Conservation (phyloP, 2,113 vertebrate species). For the Leptodactylus fuscus region DNA sequence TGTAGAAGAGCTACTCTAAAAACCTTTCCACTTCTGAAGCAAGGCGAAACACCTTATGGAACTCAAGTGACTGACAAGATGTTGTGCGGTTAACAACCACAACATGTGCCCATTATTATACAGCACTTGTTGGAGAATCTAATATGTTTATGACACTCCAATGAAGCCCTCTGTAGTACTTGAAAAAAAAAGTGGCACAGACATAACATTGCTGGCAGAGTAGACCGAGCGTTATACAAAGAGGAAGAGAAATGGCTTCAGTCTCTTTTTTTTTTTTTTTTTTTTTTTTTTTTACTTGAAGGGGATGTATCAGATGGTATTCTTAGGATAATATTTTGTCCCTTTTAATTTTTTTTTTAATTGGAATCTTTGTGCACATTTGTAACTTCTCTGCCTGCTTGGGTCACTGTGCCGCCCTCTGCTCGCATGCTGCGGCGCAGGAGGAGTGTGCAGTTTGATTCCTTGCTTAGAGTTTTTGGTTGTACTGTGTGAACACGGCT, state of each 20-base stretch:
- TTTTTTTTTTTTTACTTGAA: not conserved
- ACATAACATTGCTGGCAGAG: not conserved
- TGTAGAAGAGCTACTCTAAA: not conserved
- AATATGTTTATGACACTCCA: not conserved
- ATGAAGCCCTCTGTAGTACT: not conserved
- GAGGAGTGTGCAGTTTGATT: too few species aligned
- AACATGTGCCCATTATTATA: not conserved
- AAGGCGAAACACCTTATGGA: not conserved
- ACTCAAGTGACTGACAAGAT: constrained; percentile 4
- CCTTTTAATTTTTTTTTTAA: too few species aligned
- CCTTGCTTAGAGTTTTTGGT: too few species aligned
- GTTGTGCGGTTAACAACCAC: not conserved
- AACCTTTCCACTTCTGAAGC: not conserved
- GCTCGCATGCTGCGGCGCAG: too few species aligned
- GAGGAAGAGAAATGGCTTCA: not conserved
- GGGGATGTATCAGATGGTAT: not conserved
- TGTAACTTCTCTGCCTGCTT: too few species aligned
- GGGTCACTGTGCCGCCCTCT: too few species aligned
- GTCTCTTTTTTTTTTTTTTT: not conserved
- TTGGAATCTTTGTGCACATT: too few species aligned
- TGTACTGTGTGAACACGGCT: too few species aligned
- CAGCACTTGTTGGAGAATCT: not conserved
- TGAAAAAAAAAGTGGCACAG: not conserved
- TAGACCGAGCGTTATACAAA: not conserved
- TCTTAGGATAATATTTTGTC: not conserved